A percentile compares a stretch with the other conserved stretches of the same genome.
phyloP scores from a whole-genome alignment of 2,113 vertebrate genomes.

The Podilymbus podiceps region DNA sequence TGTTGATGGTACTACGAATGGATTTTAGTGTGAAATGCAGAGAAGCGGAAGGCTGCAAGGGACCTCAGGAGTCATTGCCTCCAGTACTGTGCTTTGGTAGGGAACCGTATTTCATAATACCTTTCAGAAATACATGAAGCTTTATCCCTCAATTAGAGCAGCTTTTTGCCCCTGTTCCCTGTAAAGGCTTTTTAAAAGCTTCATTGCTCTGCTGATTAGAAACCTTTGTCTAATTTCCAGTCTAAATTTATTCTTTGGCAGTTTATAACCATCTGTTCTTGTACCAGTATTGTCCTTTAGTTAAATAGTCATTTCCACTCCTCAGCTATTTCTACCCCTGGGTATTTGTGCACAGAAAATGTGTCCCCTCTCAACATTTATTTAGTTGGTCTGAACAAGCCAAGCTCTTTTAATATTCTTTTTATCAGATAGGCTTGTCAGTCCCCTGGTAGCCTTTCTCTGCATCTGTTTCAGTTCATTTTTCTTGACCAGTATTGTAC shows the following conservation, averaged over 20 bases:
- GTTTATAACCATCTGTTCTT: constrained; percentile 65
- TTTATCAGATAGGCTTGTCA: not conserved
- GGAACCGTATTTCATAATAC: not conserved
- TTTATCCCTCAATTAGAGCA: constrained; percentile 30
- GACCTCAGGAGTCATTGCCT: not conserved
- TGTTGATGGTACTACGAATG: not conserved
- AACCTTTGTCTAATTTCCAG: constrained; percentile 59
- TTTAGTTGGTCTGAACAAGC: not conserved
- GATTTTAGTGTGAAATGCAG: not conserved
- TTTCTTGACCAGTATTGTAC: not conserved
- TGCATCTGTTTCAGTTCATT: not conserved
- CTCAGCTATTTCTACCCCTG: constrained; percentile 1
- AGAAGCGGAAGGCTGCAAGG: not conserved
- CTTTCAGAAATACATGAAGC: not conserved
- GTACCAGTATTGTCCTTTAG: constrained; percentile 48
- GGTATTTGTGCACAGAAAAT: not conserved
- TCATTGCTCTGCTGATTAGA: constrained; percentile 47
- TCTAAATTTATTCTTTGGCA: constrained; percentile 62
- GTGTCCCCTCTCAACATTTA: constrained; percentile 20
- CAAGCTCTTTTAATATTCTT: not conserved
- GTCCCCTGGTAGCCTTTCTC: not conserved
- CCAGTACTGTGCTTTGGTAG: not conserved
- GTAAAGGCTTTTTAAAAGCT: constrained; percentile 39
- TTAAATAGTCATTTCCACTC: constrained; percentile 42
- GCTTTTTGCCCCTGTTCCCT: constrained; percentile 18